Evolutionary conservation across 2,797 vertebrate genomes (phyloP).

Genomic region (Coregonus suidteri): DNA sequence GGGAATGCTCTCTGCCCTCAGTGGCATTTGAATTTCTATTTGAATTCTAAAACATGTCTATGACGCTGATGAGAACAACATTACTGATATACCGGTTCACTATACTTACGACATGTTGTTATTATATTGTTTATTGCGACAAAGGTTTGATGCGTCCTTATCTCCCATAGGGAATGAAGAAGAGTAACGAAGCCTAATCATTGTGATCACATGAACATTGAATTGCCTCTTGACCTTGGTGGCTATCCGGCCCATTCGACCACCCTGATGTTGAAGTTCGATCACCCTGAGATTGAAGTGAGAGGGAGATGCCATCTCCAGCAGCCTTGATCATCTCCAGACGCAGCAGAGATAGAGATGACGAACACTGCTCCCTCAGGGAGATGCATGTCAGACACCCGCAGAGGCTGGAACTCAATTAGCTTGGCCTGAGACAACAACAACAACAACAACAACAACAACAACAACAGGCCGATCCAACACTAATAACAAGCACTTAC

Average conservation of each 20-base stretch:
- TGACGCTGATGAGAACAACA: background rate
- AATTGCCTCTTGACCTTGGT: slow-evolving; percentile 82
- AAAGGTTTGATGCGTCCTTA: no score
- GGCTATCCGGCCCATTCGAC: slow-evolving; percentile 90
- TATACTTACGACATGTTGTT: background rate
- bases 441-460: no score
- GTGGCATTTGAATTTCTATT: slow-evolving; percentile 26
- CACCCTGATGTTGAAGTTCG: slow-evolving; percentile 96
- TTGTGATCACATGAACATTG: background rate
- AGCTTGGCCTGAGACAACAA: slow-evolving; percentile 85
- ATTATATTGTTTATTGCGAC: background rate
- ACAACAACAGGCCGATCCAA: background rate
- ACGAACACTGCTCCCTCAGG: slow-evolving; percentile 90
- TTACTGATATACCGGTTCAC: background rate
- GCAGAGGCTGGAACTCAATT: slow-evolving; percentile 92
- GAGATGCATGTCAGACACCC: slow-evolving; percentile 88
- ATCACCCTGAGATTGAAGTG: slow-evolving; percentile 95
- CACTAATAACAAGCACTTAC: no score
- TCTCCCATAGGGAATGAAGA: background rate
- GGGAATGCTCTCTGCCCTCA: background rate
- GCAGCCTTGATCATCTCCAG: slow-evolving; percentile 97
- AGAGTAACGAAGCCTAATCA: slow-evolving; percentile 4
- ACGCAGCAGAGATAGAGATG: slow-evolving; percentile 93
- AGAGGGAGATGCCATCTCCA: no score
- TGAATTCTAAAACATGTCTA: background rate